Evolutionary conservation across 2,113 vertebrate genomes (phyloP), one percentile per base, ranked within the genome.

Genomic region (Malurus elegans): DNA sequence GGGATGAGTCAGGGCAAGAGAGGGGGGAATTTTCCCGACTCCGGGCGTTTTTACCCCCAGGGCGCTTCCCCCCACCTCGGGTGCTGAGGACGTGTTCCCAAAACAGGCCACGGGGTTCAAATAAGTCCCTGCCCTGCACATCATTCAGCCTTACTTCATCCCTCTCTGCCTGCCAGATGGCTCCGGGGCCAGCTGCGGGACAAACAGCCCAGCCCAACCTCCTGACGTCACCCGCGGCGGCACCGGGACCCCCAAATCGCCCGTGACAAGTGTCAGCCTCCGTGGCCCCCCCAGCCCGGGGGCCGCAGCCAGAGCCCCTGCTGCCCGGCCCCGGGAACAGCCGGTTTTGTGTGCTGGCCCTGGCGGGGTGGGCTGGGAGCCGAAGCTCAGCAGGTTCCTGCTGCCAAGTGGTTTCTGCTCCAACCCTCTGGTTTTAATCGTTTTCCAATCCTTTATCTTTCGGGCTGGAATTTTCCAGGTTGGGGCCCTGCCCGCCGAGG

Each of bases 361-460:
- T 7, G 26, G 79, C 5, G 4, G 88, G 56, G 58, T 54, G 88
- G 73, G 94, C 88, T 79, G 58, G 16, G 72, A 95, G 91, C 79
- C 78, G 61, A 56, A 56, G 23, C 91, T 79, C 88, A 17, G 88
- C 88, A 92, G 89, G 89, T 93, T 94, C 83, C 64, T 2, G 31
- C 73, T 96, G 93, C 96, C 95, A 96, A 94, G 84, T 91, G 93
- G 18, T 92, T 93, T 95, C 61, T 91, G 90, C 84, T 91, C 96
- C 93, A 94, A 74, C 93, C 90, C 95, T 96, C 95, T 96, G 95
- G 93, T 94, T 96, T 96, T 96, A 95, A 96, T 96, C 87, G 95
- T 96, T 96, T 96, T 96, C 92, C 95, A 96, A 95, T 95, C 93
- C 93, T 96, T 96, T 96, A 96, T 96, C 96, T 96, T 96, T 95